Conservation (phyloP, 2,113 vertebrate genomes). For the Notarius lentiginosus region DNA sequence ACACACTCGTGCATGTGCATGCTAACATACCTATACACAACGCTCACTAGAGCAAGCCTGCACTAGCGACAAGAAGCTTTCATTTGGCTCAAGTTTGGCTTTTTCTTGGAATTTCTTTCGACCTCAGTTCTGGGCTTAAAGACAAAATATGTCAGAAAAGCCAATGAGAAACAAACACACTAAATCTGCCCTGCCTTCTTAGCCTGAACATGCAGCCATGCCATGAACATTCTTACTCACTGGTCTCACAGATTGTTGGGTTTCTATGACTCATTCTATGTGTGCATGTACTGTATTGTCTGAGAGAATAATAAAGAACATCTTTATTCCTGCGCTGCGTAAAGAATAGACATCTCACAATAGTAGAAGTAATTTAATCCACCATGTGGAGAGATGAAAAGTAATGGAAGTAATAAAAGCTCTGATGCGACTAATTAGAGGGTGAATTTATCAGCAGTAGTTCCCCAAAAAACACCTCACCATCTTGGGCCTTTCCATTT, state of each 20-base stretch:
- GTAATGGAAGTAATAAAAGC: neutral
- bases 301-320: neutral
- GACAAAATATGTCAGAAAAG: neutral
- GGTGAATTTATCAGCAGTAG: neutral
- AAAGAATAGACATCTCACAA: neutral
- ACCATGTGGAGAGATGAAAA: too few species aligned
- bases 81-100: neutral
- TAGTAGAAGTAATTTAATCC: neutral
- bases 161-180: slow-evolving; percentile 1
- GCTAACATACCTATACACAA: neutral
- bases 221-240: slow-evolving; percentile 2
- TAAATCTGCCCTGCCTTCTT: slow-evolving; percentile 34
- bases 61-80: neutral
- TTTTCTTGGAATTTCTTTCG: slow-evolving; percentile 30
- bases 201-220: slow-evolving; percentile 9
- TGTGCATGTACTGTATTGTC: neutral
- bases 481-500: neutral
- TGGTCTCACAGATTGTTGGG: neutral
- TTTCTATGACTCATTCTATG: neutral
- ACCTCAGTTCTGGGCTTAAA: neutral
- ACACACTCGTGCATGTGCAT: neutral
- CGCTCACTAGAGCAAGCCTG: slow-evolving; percentile 5
- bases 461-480: neutral
- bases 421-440: slow-evolving; percentile 5
- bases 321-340: neutral